phyloP scores from a whole-genome alignment of 2,113 vertebrate species.

The Macquaria ambigua region DNA sequence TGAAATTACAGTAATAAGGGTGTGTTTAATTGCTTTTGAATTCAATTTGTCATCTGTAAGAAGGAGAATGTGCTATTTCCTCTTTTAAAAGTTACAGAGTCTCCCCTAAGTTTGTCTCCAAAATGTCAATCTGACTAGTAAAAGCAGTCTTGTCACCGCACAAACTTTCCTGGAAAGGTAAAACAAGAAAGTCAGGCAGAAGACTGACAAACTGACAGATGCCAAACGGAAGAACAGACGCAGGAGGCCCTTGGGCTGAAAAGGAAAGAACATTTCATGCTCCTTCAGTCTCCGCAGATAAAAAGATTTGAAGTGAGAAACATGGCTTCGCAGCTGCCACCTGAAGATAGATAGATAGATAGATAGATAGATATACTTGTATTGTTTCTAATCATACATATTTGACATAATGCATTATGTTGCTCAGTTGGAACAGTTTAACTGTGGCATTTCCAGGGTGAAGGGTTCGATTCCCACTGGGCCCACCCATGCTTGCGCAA shows the following conservation, averaged over 20 bases:
- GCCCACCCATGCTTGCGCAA: slow-evolving; percentile 32
- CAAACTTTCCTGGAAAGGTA: neutral
- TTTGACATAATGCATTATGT: slow-evolving; percentile 34
- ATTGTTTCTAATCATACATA: slow-evolving; percentile 16
- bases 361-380: neutral
- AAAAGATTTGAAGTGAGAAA: slow-evolving; percentile 30
- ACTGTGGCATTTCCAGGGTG: slow-evolving; percentile 64
- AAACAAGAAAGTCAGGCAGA: slow-evolving; percentile 4
- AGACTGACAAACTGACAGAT: slow-evolving; percentile 37
- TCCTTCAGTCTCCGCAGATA: slow-evolving; percentile 28
- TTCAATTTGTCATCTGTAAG: neutral
- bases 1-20: neutral
- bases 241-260: slow-evolving; percentile 43
- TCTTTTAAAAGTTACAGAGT: neutral
- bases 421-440: slow-evolving; percentile 53
- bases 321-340: slow-evolving; percentile 33
- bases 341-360: slow-evolving; percentile 19
- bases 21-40: neutral
- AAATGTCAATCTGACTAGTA: neutral
- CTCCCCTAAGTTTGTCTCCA: neutral
- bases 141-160: neutral
- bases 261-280: slow-evolving; percentile 44
- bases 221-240: neutral
- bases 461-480: slow-evolving; percentile 66
- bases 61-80: too few species aligned